Conservation (phyloP, 1,140 invertebrate genomes). For the Thalassaphorura encarpata region DNA sequence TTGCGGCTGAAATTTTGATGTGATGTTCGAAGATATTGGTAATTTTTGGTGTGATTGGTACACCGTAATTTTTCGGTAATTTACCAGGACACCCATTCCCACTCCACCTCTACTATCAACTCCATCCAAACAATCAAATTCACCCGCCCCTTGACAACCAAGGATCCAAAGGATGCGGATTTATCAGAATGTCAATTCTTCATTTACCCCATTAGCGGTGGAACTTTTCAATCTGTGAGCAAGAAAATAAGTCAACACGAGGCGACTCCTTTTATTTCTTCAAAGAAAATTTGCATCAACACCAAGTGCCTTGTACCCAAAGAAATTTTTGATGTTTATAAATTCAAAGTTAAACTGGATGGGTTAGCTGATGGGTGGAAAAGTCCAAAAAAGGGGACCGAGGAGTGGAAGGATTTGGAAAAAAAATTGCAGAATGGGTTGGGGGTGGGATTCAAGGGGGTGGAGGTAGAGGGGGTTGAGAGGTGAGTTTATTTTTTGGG, state of each 20-base stretch:
- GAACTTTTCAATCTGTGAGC: constrained; percentile 66
- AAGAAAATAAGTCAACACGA: constrained; percentile 79
- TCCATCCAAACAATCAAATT: constrained; percentile 42
- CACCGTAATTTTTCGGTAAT: too few species aligned
- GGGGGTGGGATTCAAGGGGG: constrained; percentile 47
- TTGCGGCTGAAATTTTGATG: too few species aligned
- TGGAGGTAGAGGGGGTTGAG: constrained; percentile 39
- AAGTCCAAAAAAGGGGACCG: constrained; percentile 52
- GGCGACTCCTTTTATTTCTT: constrained; percentile 60
- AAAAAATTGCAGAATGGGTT: constrained; percentile 55
- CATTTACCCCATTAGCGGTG: constrained; percentile 78
- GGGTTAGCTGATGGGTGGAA: constrained; percentile 61
- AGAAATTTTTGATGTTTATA: constrained; percentile 31
- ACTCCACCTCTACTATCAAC: not conserved
- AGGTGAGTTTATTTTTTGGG: constrained; percentile 52
- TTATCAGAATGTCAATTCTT: constrained; percentile 67
- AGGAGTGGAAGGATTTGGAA: constrained; percentile 62
- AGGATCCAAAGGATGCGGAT: constrained; percentile 50
- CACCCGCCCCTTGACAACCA: constrained; percentile 61
- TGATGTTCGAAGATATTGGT: too few species aligned
- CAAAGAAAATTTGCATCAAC: constrained; percentile 66
- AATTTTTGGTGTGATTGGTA: too few species aligned
- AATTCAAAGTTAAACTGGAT: constrained; percentile 38
- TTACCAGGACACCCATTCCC: not conserved
- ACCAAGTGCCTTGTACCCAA: constrained; percentile 25